Evolutionary conservation across 2,797 vertebrate genomes (phyloP).

Genomic region (Tragelaphus eurycerus): DNA sequence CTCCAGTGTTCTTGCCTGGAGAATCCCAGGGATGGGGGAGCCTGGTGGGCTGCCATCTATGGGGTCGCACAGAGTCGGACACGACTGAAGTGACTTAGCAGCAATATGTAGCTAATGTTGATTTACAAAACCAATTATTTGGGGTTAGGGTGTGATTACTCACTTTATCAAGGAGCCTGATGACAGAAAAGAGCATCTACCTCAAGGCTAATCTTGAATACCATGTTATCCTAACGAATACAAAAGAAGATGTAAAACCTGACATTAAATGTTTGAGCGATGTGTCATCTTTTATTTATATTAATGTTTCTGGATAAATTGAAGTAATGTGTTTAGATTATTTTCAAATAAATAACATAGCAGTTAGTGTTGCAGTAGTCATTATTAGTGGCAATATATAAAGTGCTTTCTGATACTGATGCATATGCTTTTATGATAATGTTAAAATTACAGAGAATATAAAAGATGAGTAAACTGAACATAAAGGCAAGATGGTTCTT

Average conservation of each 20-base stretch:
- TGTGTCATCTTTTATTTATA: background rate
- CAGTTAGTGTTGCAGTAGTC: background rate
- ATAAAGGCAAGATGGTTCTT: background rate
- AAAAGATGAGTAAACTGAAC: background rate
- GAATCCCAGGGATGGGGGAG: too few species aligned
- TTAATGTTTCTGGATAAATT: background rate
- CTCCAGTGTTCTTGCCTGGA: too few species aligned
- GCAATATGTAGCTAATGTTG: background rate
- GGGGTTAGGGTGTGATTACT: background rate
- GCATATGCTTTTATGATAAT: background rate
- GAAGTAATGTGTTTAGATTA: background rate
- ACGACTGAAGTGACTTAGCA: too few species aligned
- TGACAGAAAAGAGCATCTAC: background rate
- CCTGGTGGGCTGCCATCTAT: too few species aligned
- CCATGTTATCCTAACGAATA: background rate
- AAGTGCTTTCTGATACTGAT: background rate
- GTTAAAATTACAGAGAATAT: background rate
- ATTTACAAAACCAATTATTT: background rate
- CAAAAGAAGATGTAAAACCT: background rate
- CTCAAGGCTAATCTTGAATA: background rate
- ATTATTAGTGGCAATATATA: background rate
- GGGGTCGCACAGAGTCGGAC: too few species aligned
- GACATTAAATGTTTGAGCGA: background rate
- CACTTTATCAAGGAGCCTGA: background rate
- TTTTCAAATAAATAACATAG: background rate